Base-by-base conservation (phyloP, 2,113 vertebrate genomes). In the Oreochromis niloticus region DNA sequence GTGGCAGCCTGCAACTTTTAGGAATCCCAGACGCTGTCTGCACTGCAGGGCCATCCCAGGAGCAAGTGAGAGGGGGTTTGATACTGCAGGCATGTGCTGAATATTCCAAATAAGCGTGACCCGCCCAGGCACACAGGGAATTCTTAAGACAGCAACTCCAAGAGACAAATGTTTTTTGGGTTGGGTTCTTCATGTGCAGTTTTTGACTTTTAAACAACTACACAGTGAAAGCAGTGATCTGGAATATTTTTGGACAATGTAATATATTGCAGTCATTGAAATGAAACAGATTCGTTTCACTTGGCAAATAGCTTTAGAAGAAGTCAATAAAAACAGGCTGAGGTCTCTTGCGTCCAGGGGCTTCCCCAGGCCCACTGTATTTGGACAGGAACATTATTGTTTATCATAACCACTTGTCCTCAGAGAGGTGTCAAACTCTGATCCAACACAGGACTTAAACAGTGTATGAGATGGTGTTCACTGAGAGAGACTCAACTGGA, bases 361-460 rank as follows among this genome's bases (percentile, higher is more conserved):
- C 46, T 85, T 83, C 30, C 80, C 80, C 17, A 3, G 13, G 48
- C 22, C 36, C 34, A 17, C 91, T 94, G 88, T 93, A 90, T 94
- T 94, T 91, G 92, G 89, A 87, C 52, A 95, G 87, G 88, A 92
- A 88, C 80, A 22, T 54, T 61, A 78, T 80, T 94, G 93, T 94
- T 94, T 93, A 95, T 91, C 22, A 41, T 24, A 46, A 39, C 66
- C 32, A 24, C 71, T 73, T n/a, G 39, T 75, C 57, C 54, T 63
- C 9, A 80, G 16, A 34, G 48, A 66, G 30, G 59, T 82, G 87
- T 93, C 85, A 85, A 17, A 27, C 30, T 82, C 59, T 91, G 92
- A 92, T 89, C 52, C 55, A 91, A 85, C 85, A 61, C 92, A 93
- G 92, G 55, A 66, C 85, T 81, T n/a, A 16, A 75, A 86, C 85